These are phyloP conservation scores for Tryphoninae sp. DNA, from an alignment of 2,888 invertebrate species.

Conservation along the genomic window DNA sequence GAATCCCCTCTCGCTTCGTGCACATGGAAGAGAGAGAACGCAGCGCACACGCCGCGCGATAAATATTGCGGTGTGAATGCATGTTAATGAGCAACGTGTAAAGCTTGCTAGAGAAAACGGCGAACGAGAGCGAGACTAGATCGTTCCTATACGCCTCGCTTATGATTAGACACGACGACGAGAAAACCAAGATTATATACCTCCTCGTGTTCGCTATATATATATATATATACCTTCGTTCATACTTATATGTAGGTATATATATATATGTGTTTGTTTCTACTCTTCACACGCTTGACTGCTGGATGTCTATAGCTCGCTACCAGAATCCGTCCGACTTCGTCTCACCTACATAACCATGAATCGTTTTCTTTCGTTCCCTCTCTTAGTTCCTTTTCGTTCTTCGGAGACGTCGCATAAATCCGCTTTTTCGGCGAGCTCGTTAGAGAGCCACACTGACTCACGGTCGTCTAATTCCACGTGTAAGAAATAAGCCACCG, in stretches of 20 bases:
- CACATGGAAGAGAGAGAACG: conserved; percentile 17
- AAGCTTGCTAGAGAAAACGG: conserved; percentile 39
- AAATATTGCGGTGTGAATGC: conserved; percentile 79
- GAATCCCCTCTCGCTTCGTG: conserved; percentile 31
- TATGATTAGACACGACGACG: conserved; percentile 72
- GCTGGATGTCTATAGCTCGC: conserved; percentile 21
- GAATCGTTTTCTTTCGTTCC: conserved; percentile 34
- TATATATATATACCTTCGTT: conserved; percentile 8
- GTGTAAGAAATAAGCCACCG: conserved; percentile 57
- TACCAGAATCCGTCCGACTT: conserved; percentile 41
- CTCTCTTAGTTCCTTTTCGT: conserved; percentile 16
- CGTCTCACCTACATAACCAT: conserved; percentile 50
- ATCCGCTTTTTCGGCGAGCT: conserved; percentile 67
- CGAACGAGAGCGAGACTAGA: conserved; percentile 51
- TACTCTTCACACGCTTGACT: conserved; percentile 50
- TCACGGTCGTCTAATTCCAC: conserved; percentile 58
- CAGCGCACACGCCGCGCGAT: conserved; percentile 66
- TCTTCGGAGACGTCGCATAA: conserved; percentile 59
- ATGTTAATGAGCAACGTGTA: conserved; percentile 77
- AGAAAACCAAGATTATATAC: conserved; percentile 62
- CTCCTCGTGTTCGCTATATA: conserved; percentile 46
- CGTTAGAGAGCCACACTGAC: conserved; percentile 61
- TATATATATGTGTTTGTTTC: conserved; percentile 25
- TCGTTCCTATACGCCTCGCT: conserved; percentile 63
- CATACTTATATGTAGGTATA: conserved; percentile 23